Base-by-base conservation (phyloP, 2,797 vertebrate genomes). In the Menidia menidia region DNA sequence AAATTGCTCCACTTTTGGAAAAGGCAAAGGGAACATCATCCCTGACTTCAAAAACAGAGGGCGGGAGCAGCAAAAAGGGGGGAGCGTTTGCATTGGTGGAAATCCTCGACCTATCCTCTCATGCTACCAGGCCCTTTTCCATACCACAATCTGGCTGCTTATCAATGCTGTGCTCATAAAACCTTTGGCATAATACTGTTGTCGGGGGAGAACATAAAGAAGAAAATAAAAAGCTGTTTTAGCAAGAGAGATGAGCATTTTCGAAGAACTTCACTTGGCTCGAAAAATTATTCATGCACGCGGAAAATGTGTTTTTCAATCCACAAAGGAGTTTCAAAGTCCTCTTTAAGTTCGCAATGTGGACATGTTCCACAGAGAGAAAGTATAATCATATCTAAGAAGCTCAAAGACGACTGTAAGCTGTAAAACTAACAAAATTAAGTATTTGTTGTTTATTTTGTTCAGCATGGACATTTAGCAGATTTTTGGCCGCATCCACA, bases 31-130 rank as follows among this genome's bases (percentile, higher is more conserved):
- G 80, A 88, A 87, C 68, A 71, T 89, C 78, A 82, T 87, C 72
- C 54, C 75, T 80, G 75, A 86, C 86, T 89, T 94, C 89, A 92
- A 90, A 91, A 81, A 71, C 69, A 66, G 60, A 67, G 61, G 31
- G 61, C 53, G 72, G 42, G 78, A 80, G 71, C 64, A 69, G 73
- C 58, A 62, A 39, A 39, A 32, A 63, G 25, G 25, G 25, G 41
- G 73, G 76, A 65, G 82, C 30, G 60, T 81, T 73, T 76, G 80
- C 76, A 84, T 81, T 73, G 79, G 72, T 83, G 74, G 71, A 85
- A 89, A 89, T 75, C 81, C 81, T 83, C 75, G 86, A 85, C 78
- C 71, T 73, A 80, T 79, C 64, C 75, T 58, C 64, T 85, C 87
- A 89, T 86, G 68, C 61, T 82, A 84, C 75, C 82, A 77, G 82